Conservation (phyloP, 2,113 vertebrate species). For the Myodes glareolus region DNA sequence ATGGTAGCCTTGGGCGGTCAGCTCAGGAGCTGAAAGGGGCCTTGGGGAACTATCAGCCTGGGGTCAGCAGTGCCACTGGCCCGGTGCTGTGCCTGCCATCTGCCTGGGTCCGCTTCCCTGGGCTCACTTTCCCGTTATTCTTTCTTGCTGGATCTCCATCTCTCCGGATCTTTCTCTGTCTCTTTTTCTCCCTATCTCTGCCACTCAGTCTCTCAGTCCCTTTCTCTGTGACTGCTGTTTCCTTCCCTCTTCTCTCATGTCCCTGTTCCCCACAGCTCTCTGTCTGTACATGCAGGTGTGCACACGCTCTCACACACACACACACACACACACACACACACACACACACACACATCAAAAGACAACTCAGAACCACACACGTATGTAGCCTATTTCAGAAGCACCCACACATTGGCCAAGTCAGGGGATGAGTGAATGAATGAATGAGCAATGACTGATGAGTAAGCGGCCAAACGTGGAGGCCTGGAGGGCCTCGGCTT, state of each 20-base stretch:
- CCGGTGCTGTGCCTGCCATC: not conserved
- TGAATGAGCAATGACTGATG: not conserved
- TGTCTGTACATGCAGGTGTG: not conserved
- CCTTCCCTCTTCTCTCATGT: not conserved
- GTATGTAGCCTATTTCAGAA: too few species aligned
- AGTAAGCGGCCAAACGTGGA: not conserved
- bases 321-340: not conserved
- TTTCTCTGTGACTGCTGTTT: not conserved
- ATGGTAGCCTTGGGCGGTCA: constrained; percentile 15
- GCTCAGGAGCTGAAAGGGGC: not conserved
- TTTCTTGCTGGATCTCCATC: not conserved
- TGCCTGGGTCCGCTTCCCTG: not conserved
- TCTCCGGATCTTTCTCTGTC: not conserved
- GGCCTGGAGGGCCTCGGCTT: not conserved
- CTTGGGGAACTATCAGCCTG: not conserved
- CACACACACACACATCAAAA: too few species aligned
- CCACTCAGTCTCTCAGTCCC: not conserved
- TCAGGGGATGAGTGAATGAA: not conserved
- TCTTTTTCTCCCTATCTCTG: not conserved
- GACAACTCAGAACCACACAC: not conserved
- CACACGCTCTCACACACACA: not conserved
- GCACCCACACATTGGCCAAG: not conserved
- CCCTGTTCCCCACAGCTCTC: not conserved
- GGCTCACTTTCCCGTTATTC: not conserved
- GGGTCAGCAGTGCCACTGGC: not conserved